Conservation (phyloP, 2,888 invertebrate species). For the Polydrusus tereticollis region DNA sequence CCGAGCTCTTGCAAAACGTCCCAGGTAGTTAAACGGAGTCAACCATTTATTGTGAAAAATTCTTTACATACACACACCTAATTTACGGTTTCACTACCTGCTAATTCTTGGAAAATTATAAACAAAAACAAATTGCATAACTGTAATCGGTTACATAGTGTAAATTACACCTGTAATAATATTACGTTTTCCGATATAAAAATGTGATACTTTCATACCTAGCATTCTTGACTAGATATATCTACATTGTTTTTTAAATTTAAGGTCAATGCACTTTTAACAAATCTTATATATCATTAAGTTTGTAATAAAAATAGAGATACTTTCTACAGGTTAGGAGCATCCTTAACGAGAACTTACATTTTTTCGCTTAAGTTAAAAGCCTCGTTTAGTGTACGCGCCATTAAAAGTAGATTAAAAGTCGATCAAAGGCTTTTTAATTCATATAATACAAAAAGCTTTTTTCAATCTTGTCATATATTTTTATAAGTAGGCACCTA, state of each 20-base stretch:
- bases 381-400: background rate
- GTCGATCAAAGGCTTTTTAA: background rate
- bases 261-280: background rate
- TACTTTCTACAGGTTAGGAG: background rate
- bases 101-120: background rate
- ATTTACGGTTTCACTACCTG: background rate
- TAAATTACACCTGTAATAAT: background rate
- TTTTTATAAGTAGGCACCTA: too few species aligned
- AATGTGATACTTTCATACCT: background rate
- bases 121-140: background rate
- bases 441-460: too few species aligned
- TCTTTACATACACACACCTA: too few species aligned
- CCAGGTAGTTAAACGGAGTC: too few species aligned
- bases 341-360: background rate
- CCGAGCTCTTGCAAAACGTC: too few species aligned
- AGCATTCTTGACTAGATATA: too few species aligned
- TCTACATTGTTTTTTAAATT: background rate
- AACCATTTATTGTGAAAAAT: too few species aligned
- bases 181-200: background rate
- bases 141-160: background rate
- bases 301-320: background rate
- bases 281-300: background rate
- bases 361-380: background rate
- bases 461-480: too few species aligned
- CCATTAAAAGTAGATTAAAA: conserved; percentile 10